Evolutionary conservation across 37 sponge, comb jelly and placozoan genomes (phyloP).

Genomic region (Haliclona indistincta): DNA sequence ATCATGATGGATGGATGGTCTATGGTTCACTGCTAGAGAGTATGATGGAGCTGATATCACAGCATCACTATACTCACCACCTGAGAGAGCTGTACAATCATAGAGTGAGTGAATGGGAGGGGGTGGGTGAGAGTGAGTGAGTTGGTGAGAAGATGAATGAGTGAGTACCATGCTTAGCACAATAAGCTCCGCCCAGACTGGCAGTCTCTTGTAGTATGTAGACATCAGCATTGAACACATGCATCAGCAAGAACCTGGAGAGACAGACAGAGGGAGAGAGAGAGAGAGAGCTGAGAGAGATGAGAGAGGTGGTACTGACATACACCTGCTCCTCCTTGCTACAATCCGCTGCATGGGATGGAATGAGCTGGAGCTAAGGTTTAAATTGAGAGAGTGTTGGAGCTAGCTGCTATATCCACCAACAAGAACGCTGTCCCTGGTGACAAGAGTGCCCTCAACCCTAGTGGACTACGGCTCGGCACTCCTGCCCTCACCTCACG

Average conservation of each 20-base stretch:
- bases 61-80: no score
- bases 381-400: conserved; percentile 86
- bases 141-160: no score
- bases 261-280: no score
- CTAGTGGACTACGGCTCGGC: conserved; percentile 92
- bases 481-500: conserved; percentile 96
- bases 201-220: conserved; percentile 68
- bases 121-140: no score
- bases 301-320: conserved; percentile 94
- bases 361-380: conserved; percentile 89
- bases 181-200: conserved; percentile 89
- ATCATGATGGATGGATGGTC: no score
- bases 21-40: no score
- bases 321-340: conserved; percentile 87
- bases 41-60: no score
- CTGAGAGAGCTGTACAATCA: no score
- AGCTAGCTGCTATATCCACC: conserved; percentile 74
- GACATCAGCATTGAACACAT: conserved; percentile 88
- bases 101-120: no score
- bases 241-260: conserved; percentile 85
- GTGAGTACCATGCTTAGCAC: conserved; percentile 73
- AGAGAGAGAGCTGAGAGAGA: no score
- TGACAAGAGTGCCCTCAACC: conserved; percentile 90
- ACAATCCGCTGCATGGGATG: no score
- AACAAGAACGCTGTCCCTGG: conserved; percentile 99